phyloP scores from a whole-genome alignment of 2,113 vertebrate genomes.

The Chaetorhynchus papuensis region DNA sequence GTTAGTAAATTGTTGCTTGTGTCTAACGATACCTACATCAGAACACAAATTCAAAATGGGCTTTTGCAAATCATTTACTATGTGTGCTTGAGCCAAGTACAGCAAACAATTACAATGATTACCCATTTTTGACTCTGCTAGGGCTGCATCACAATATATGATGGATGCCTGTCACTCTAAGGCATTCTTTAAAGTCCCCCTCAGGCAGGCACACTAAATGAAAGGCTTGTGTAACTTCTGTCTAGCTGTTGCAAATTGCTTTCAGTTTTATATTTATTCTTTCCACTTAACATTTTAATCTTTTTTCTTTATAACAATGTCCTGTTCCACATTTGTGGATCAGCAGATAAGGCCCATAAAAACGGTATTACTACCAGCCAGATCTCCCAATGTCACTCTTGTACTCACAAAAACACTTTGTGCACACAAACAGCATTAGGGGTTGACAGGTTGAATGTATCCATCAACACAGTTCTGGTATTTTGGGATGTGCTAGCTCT shows the following conservation, averaged over 20 bases:
- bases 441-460: background rate
- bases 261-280: background rate
- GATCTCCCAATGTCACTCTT: background rate
- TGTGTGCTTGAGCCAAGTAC: background rate
- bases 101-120: background rate
- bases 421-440: background rate
- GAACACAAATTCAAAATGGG: background rate
- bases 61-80: background rate
- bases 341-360: background rate
- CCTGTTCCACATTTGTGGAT: background rate
- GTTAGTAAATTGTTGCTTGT: background rate
- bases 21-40: background rate
- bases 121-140: background rate
- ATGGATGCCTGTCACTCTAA: background rate
- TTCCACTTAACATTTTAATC: background rate
- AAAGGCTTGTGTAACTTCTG: background rate
- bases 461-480: background rate
- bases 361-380: background rate
- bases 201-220: background rate
- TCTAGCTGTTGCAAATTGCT: background rate
- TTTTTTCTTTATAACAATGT: background rate
- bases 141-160: background rate
- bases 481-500: background rate
- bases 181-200: background rate
- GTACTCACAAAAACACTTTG: background rate